These are phyloP conservation scores for Leptoclinus maculatus DNA, from an alignment of 2,797 vertebrate genomes.

Conservation along the genomic window DNA sequence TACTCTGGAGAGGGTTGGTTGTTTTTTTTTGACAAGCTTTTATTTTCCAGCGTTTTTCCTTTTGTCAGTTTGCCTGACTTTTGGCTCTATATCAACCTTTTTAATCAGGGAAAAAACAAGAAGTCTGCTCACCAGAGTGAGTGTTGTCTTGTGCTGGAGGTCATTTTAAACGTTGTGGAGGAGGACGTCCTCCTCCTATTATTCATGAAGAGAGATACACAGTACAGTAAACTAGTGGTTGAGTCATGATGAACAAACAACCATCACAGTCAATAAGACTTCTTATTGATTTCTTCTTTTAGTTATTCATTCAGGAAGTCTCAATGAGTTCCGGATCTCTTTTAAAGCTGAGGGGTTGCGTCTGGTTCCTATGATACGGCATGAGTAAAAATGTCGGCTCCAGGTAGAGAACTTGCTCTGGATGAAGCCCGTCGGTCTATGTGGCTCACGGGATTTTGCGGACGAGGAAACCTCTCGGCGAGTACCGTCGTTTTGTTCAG, in stretches of 20 bases:
- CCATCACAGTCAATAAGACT: no score
- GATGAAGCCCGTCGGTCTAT: background rate
- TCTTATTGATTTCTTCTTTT: background rate
- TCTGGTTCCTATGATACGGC: background rate
- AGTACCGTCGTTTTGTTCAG: no score
- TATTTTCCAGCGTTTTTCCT: slow-evolving; percentile 7
- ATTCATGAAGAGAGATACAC: slow-evolving; percentile 62
- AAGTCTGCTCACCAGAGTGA: background rate
- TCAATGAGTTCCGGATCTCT: background rate
- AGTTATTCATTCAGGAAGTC: background rate
- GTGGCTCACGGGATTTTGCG: no score
- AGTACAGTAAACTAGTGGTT: slow-evolving; percentile 23
- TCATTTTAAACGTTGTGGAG: background rate
- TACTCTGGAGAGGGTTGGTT: slow-evolving; percentile 9
- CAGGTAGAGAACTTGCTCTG: background rate
- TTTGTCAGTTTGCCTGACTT: background rate
- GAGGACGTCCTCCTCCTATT: slow-evolving; percentile 56
- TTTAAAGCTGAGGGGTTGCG: background rate
- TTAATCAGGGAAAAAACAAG: background rate
- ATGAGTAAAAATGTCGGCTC: background rate
- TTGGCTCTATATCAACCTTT: background rate
- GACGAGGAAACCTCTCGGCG: no score
- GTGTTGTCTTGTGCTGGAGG: background rate
- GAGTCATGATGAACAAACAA: background rate
- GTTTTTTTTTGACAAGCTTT: slow-evolving; percentile 31